phyloP scores from a whole-genome alignment of 2,113 vertebrate genomes.

The Clarias magur region DNA sequence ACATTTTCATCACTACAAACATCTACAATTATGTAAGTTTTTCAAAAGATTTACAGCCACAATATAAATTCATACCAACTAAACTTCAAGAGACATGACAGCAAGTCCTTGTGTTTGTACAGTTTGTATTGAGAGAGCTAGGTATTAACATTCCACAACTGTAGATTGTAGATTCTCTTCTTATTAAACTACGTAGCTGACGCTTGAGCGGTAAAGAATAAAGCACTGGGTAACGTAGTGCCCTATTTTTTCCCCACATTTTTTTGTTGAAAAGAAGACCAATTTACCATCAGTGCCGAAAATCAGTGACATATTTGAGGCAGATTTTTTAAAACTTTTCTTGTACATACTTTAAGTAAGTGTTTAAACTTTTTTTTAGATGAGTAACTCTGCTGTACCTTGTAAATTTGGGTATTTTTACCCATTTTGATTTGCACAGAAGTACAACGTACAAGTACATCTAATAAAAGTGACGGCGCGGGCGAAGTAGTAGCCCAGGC shows the following conservation, averaged over 20 bases:
- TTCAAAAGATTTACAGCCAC: background rate
- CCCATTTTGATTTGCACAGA: background rate
- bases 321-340: background rate
- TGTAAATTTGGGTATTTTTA: background rate
- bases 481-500: background rate
- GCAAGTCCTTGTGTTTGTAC: background rate
- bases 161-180: background rate
- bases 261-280: background rate
- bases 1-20: background rate
- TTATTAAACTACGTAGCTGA: background rate
- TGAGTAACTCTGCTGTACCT: background rate
- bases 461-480: background rate
- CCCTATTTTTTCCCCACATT: background rate
- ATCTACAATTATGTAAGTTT: background rate
- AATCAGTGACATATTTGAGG: background rate
- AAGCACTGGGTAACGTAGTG: background rate
- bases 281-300: background rate
- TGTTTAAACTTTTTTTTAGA: background rate
- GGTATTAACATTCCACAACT: background rate
- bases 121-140: background rate
- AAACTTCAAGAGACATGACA: background rate
- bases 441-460: background rate
- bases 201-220: background rate
- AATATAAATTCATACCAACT: background rate
- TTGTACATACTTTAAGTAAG: background rate